A percentile compares a stretch with the other conserved stretches of the same genome.
phyloP scores from a whole-genome alignment of 1,140 invertebrate genomes.

The Carposina sasakii region DNA sequence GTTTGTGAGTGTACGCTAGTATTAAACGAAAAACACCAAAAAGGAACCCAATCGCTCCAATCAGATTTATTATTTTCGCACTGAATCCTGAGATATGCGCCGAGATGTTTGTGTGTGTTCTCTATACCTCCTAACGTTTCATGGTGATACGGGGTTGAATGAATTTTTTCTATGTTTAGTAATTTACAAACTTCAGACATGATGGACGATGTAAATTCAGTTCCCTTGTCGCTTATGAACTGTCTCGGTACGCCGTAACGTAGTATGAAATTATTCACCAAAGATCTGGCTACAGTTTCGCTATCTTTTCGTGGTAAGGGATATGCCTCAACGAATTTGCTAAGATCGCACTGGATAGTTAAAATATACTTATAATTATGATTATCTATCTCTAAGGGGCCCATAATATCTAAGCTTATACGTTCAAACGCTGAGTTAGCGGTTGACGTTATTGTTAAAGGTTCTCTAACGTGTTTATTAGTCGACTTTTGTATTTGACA shows the following conservation, averaged over 20 bases:
- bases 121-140: not conserved
- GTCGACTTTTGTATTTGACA: constrained; percentile 20
- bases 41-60: not conserved
- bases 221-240: not conserved
- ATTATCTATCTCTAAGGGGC: constrained; percentile 13
- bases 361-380: not conserved
- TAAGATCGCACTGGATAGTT: constrained; percentile 15
- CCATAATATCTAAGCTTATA: constrained; percentile 18
- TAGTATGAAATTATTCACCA: constrained; percentile 11
- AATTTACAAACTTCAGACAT: constrained; percentile 4
- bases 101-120: constrained; percentile 2
- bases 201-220: not conserved
- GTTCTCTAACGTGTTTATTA: constrained; percentile 15
- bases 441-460: constrained; percentile 16
- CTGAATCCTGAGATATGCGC: not conserved
- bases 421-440: constrained; percentile 13
- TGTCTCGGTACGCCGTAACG: constrained; percentile 1
- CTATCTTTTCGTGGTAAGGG: constrained; percentile 18
- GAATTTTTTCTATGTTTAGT: not conserved
- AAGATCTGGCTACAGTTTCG: constrained; percentile 16
- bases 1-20: not conserved
- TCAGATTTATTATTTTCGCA: not conserved
- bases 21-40: not conserved
- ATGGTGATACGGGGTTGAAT: not conserved
- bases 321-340: constrained; percentile 21